phyloP scores from a whole-genome alignment of 2,888 invertebrate genomes.

The Acholoe squamosa region DNA sequence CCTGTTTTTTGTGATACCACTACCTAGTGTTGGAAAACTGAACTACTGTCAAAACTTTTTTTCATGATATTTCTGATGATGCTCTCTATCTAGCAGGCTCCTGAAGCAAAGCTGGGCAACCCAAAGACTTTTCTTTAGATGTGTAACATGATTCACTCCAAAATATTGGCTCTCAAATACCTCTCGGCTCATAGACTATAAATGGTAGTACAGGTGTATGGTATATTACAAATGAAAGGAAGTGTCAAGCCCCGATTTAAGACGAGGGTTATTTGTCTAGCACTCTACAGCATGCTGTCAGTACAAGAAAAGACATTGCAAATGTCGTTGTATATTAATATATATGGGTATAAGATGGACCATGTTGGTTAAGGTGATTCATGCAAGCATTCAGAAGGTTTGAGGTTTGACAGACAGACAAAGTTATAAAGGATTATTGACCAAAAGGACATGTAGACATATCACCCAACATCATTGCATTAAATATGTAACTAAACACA shows the following conservation, averaged over 20 bases:
- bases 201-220: background rate
- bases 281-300: constrained; percentile 40
- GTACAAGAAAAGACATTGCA: background rate
- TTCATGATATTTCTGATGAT: too few relatives aligned
- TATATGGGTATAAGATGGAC: background rate
- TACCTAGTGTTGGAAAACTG: too few relatives aligned
- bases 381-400: constrained; percentile 33
- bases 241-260: constrained; percentile 41
- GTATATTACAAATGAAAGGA: constrained; percentile 9
- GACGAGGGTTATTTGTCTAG: constrained; percentile 6
- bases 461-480: too few relatives aligned
- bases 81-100: too few relatives aligned
- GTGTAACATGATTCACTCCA: too few relatives aligned
- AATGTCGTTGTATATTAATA: background rate
- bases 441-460: background rate
- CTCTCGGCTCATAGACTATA: too few relatives aligned
- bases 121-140: too few relatives aligned
- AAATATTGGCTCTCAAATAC: too few relatives aligned
- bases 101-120: too few relatives aligned
- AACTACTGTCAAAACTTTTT: too few relatives aligned
- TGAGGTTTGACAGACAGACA: constrained; percentile 20
- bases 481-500: too few relatives aligned
- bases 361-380: constrained; percentile 2
- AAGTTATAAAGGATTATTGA: background rate
- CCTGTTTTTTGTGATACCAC: too few relatives aligned